A percentile compares a stretch with the other conserved stretches of the same genome.
Conservation (phyloP, 2,888 invertebrate species). For the Rhingia rostrata region DNA sequence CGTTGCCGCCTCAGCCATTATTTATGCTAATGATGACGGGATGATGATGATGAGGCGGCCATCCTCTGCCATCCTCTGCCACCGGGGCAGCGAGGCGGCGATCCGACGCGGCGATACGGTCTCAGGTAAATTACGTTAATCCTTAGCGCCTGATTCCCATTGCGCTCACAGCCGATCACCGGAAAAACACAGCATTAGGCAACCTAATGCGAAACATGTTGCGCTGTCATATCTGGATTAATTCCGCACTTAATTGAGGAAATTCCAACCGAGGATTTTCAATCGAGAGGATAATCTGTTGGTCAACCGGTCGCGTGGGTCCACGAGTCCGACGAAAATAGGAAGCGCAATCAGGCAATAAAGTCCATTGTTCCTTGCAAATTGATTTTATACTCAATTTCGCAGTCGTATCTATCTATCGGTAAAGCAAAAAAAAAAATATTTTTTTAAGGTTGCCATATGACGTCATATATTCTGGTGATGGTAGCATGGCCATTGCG, state of each 20-base stretch:
- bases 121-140: neutral
- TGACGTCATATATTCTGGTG: conserved; percentile 50
- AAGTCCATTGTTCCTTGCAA: conserved; percentile 56
- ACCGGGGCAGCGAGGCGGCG: neutral
- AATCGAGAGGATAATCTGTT: conserved; percentile 65
- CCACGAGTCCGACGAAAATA: conserved; percentile 40
- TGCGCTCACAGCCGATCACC: conserved; percentile 24
- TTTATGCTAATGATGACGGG: conserved; percentile 49
- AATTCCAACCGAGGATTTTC: conserved; percentile 54
- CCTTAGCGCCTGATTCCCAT: conserved; percentile 56
- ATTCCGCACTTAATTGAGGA: conserved; percentile 50
- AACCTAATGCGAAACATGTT: conserved; percentile 67
- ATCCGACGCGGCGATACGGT: neutral
- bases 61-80: conserved; percentile 33
- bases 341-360: conserved; percentile 67
- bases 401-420: neutral
- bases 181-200: conserved; percentile 65
- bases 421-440: conserved; percentile 9
- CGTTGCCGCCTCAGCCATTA: neutral
- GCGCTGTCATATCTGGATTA: conserved; percentile 54
- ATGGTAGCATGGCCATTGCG: neutral
- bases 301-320: conserved; percentile 57
- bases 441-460: conserved; percentile 27
- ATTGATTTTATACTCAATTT: conserved; percentile 66
- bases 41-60: conserved; percentile 50